These are phyloP conservation scores for Xiphophorus maculatus DNA, from an alignment of 2,113 vertebrate genomes.

Conservation along the genomic window DNA sequence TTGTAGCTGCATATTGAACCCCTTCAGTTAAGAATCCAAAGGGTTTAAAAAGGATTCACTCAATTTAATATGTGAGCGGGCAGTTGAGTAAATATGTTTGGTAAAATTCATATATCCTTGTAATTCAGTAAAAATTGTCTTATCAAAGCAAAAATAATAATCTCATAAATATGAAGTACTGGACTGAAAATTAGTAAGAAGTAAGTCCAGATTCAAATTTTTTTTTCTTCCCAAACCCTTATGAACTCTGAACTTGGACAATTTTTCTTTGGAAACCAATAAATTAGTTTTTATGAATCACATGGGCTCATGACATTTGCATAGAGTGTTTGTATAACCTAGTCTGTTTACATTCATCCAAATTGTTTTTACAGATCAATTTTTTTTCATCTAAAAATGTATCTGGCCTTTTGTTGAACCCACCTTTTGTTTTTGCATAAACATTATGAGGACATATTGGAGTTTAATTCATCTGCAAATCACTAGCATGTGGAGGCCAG, in stretches of 20 bases:
- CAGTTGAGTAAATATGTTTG: not conserved
- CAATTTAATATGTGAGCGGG: not conserved
- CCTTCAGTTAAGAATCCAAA: not conserved
- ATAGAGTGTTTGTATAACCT: not conserved
- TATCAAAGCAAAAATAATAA: not conserved
- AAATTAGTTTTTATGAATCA: not conserved
- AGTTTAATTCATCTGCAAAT: slow-evolving; percentile 43
- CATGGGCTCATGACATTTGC: not conserved
- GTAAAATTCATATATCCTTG: not conserved
- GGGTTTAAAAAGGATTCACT: not conserved
- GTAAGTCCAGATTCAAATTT: not conserved
- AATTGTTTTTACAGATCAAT: not conserved
- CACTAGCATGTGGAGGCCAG: slow-evolving; percentile 29
- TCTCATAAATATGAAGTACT: not conserved
- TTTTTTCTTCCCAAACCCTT: not conserved
- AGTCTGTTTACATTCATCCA: not conserved
- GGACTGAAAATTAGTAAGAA: not conserved
- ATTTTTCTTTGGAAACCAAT: not conserved
- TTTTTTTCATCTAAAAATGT: not conserved
- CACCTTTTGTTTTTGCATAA: not conserved
- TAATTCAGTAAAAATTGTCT: not conserved
- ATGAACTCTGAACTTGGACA: not conserved
- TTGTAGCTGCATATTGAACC: not conserved
- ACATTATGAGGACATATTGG: slow-evolving; percentile 2
- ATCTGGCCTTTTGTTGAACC: not conserved